phyloP scores from a whole-genome alignment of 2,888 invertebrate genomes.

The Parnassius mnemosyne region DNA sequence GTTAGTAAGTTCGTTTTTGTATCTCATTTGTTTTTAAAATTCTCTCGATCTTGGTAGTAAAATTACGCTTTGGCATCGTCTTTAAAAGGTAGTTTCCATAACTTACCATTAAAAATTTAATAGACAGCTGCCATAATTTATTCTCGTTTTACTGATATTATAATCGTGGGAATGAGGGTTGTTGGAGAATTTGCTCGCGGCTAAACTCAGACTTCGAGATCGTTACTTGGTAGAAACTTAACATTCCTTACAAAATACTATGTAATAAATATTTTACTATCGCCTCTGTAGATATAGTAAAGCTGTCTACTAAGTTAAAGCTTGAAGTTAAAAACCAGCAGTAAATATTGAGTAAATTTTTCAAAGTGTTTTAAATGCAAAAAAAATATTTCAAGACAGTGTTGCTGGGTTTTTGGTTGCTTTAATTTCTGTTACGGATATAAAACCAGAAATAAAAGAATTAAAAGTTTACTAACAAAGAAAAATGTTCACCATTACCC shows the following conservation, averaged over 20 bases:
- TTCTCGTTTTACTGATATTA: conserved; percentile 11
- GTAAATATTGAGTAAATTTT: too few species aligned
- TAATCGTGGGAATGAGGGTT: conserved; percentile 22
- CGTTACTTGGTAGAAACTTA: conserved; percentile 13
- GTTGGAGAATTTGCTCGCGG: conserved; percentile 11
- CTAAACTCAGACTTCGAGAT: conserved; percentile 10
- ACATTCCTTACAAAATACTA: conserved; percentile 15
- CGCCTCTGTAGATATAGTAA: too few species aligned
- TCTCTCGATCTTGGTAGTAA: too few species aligned
- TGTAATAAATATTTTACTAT: too few species aligned
- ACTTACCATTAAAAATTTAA: neutral
- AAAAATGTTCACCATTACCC: too few species aligned
- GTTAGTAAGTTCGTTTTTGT: too few species aligned
- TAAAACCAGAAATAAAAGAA: too few species aligned
- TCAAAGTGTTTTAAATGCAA: too few species aligned
- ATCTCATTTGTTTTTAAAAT: too few species aligned
- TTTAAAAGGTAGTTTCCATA: neutral
- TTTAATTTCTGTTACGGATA: neutral
- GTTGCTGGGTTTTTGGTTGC: conserved; percentile 4
- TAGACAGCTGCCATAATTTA: conserved; percentile 2
- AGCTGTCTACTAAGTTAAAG: too few species aligned
- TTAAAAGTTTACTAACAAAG: too few species aligned
- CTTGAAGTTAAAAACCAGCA: too few species aligned
- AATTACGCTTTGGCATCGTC: neutral
- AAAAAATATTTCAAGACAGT: neutral